phyloP scores from a whole-genome alignment of 2,797 vertebrate genomes.

The Pelochelys cantorii region DNA sequence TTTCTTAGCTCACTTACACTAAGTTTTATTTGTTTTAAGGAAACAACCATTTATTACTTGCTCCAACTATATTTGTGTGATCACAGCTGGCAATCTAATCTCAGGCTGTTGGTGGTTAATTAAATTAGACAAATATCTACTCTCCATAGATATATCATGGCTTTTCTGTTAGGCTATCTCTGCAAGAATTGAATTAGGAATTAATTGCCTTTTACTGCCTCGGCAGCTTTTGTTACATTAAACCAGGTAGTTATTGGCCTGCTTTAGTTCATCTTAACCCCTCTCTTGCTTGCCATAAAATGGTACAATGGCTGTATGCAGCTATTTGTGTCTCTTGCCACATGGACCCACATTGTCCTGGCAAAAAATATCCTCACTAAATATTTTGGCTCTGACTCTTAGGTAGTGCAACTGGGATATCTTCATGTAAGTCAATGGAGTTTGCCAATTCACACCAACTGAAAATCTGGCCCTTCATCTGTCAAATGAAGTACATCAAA shows the following conservation, averaged over 20 bases:
- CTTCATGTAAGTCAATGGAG: background rate
- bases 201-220: background rate
- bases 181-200: conserved; percentile 20
- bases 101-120: background rate
- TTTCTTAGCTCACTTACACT: background rate
- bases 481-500: background rate
- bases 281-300: background rate
- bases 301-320: background rate
- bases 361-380: background rate
- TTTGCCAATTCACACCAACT: background rate
- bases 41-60: background rate
- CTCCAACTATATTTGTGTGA: background rate
- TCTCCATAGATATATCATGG: conserved; percentile 11
- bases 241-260: background rate
- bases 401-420: background rate
- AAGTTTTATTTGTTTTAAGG: background rate
- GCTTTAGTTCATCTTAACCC: conserved; percentile 7
- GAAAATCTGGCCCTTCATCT: conserved; percentile 27
- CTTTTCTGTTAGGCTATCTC: background rate
- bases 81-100: background rate
- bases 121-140: conserved; percentile 17
- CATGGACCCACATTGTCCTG: background rate
- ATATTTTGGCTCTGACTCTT: background rate
- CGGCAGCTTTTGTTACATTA: background rate
- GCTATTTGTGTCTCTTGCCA: background rate